These are phyloP conservation scores for Latheticus oryzae DNA, from an alignment of 2,888 invertebrate species.

Conservation along the genomic window DNA sequence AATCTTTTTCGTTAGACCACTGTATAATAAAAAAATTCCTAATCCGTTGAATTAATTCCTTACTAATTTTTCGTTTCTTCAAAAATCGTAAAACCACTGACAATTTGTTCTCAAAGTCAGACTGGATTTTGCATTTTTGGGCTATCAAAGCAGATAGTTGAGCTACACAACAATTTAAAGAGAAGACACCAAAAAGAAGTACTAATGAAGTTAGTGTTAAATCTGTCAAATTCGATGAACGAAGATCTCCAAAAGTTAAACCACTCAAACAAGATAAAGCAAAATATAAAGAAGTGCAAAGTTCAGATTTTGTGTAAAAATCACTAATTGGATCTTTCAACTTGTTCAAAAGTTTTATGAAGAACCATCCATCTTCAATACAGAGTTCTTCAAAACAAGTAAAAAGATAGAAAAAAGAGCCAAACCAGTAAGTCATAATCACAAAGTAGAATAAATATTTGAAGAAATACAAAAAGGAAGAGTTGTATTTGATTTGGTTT, in stretches of 20 bases:
- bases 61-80: slow-evolving; percentile 67
- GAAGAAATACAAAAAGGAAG: slow-evolving; percentile 49
- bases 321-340: slow-evolving; percentile 30
- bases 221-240: slow-evolving; percentile 66
- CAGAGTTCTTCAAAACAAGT: slow-evolving; percentile 68
- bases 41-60: slow-evolving; percentile 66
- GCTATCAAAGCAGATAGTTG: slow-evolving; percentile 69
- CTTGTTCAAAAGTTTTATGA: slow-evolving; percentile 41
- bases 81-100: slow-evolving; percentile 68
- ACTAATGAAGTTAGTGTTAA: slow-evolving; percentile 51
- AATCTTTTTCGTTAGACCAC: slow-evolving; percentile 69
- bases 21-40: slow-evolving; percentile 69
- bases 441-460: slow-evolving; percentile 67
- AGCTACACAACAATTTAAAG: slow-evolving; percentile 68
- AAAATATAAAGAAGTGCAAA: slow-evolving; percentile 66
- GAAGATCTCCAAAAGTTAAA: slow-evolving; percentile 68
- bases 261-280: slow-evolving; percentile 66
- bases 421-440: slow-evolving; percentile 68
- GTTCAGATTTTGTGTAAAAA: slow-evolving; percentile 52
- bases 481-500: slow-evolving; percentile 56
- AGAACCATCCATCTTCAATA: slow-evolving; percentile 68
- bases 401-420: slow-evolving; percentile 68
- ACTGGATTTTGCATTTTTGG: slow-evolving; percentile 67
- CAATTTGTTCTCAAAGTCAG: slow-evolving; percentile 65
- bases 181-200: slow-evolving; percentile 61